phyloP scores from a whole-genome alignment of 2,888 invertebrate species.

The Drosophila hamatofila region DNA sequence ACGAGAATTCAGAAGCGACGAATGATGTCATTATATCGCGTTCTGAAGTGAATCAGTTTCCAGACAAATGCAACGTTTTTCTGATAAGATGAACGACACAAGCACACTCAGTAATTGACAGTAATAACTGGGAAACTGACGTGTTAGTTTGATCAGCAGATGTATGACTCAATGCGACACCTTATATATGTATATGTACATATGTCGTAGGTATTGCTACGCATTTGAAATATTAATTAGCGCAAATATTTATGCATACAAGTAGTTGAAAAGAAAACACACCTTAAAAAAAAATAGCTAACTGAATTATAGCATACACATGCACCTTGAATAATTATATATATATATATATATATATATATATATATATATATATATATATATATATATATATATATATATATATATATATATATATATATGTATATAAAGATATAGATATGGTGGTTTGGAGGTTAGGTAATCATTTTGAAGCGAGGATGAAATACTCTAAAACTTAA shows the following conservation, averaged over 20 bases:
- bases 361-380: slow-evolving; percentile 8
- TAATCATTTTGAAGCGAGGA: neutral
- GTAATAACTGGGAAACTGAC: slow-evolving; percentile 12
- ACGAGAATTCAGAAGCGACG: neutral
- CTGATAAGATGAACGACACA: slow-evolving; percentile 7
- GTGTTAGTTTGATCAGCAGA: slow-evolving; percentile 17
- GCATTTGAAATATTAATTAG: slow-evolving; percentile 52
- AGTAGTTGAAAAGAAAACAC: slow-evolving; percentile 17
- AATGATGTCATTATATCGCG: slow-evolving; percentile 28
- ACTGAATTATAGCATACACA: slow-evolving; percentile 13
- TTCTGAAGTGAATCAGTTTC: slow-evolving; percentile 13
- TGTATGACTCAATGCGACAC: slow-evolving; percentile 42
- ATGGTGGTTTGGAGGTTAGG: neutral
- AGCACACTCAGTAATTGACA: neutral
- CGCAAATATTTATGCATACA: slow-evolving; percentile 47
- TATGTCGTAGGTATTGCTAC: neutral
- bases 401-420: neutral
- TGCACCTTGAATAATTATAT: slow-evolving; percentile 8
- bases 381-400: neutral
- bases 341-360: slow-evolving; percentile 1
- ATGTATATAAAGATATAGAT: neutral
- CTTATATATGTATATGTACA: slow-evolving; percentile 28
- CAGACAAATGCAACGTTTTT: neutral
- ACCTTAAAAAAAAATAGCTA: slow-evolving; percentile 25
- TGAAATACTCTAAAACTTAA: neutral